phyloP scores from a whole-genome alignment of 2,797 vertebrate genomes.

The Tarsius wallacei region DNA sequence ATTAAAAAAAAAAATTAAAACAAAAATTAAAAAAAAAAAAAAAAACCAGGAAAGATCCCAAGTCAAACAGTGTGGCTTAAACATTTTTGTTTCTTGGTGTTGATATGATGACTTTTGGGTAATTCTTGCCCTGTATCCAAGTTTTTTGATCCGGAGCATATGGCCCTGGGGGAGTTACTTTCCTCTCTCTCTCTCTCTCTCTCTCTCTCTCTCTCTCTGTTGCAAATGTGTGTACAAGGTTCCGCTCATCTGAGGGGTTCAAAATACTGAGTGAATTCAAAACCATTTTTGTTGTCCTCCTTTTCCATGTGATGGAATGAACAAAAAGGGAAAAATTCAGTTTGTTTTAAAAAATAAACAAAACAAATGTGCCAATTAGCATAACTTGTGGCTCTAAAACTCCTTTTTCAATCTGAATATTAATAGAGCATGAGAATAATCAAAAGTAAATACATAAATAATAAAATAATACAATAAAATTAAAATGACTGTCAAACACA shows the following conservation, averaged over 20 bases:
- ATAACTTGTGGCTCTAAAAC: constrained; percentile 90
- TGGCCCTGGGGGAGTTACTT: constrained; percentile 92
- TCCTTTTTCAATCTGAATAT: constrained; percentile 93
- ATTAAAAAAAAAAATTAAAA: constrained; percentile 92
- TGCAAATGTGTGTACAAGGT: constrained; percentile 99
- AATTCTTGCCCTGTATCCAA: constrained; percentile 98
- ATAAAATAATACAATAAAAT: background rate
- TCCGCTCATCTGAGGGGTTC: constrained; percentile 97
- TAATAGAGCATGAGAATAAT: constrained; percentile 87
- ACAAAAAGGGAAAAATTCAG: constrained; percentile 90
- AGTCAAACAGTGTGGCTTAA: constrained; percentile 99
- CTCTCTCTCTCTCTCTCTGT: constrained; percentile 95
- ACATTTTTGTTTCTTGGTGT: constrained; percentile 99
- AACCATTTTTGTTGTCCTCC: constrained; percentile 94
- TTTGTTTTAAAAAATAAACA: constrained; percentile 97
- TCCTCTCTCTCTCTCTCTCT: constrained; percentile 94
- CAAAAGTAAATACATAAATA: background rate
- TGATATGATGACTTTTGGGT: constrained; percentile 99
- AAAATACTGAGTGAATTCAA: constrained; percentile 95
- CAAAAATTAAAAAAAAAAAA: constrained; percentile 92
- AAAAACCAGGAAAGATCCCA: constrained; percentile 96
- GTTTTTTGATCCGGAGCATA: constrained; percentile 94
- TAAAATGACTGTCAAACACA: background rate
- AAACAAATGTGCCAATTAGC: constrained; percentile 99
- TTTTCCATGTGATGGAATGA: constrained; percentile 95